phyloP scores from a whole-genome alignment of 1,140 invertebrate genomes.

The Tigriopus japonicus region DNA sequence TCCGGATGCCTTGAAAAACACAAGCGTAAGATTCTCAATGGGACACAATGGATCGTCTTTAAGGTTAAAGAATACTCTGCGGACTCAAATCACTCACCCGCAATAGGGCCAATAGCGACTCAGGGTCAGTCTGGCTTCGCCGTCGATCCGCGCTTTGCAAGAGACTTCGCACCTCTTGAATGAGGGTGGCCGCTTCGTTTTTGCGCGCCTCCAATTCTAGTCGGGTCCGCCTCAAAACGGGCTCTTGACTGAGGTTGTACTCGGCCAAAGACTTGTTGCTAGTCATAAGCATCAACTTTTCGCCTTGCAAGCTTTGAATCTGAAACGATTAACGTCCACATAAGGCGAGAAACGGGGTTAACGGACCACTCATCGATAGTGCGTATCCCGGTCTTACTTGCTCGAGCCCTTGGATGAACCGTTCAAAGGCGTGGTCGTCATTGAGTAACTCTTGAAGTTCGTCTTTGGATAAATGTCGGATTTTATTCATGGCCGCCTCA shows the following conservation, averaged over 20 bases:
- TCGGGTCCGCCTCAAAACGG: constrained; percentile 49
- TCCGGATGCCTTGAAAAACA: neutral
- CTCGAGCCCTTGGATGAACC: constrained; percentile 50
- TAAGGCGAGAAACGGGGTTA: constrained; percentile 15
- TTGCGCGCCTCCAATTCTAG: constrained; percentile 43
- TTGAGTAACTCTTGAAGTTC: constrained; percentile 65
- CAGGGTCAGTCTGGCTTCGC: too few species aligned
- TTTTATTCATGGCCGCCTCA: constrained; percentile 26
- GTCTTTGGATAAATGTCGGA: constrained; percentile 40
- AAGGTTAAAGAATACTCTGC: too few species aligned
- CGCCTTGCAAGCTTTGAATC: constrained; percentile 53
- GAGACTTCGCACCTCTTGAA: constrained; percentile 30
- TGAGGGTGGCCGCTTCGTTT: constrained; percentile 43
- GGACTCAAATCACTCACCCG: too few species aligned
- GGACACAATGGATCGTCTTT: too few species aligned
- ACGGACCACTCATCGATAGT: too few species aligned
- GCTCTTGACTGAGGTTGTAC: constrained; percentile 61
- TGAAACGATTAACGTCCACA: constrained; percentile 34
- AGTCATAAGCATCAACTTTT: constrained; percentile 63
- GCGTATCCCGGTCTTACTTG: constrained; percentile 41
- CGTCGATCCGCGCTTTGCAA: too few species aligned
- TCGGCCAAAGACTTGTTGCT: constrained; percentile 69
- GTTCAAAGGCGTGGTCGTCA: constrained; percentile 59
- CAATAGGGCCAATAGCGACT: too few species aligned
- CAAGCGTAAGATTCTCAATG: neutral